Percentiles rank a stretch among this genome's conserved stretches.
Evolutionary conservation across 1,140 invertebrate species (phyloP).

Genomic region (Polyergus mexicanus): DNA sequence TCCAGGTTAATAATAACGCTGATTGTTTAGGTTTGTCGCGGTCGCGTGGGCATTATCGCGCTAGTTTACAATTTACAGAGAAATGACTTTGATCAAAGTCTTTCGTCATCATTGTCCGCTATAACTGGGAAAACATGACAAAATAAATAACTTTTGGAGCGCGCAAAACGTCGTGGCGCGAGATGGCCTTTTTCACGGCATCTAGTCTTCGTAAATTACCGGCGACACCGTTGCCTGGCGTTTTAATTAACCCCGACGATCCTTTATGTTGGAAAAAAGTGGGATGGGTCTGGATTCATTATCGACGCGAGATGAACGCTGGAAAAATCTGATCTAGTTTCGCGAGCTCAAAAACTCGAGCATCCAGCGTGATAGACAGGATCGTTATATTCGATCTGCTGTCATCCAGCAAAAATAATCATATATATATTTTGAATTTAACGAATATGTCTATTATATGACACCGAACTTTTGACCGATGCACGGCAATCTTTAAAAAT

Average conservation of each 20-base stretch:
- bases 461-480: not conserved
- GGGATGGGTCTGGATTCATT: conserved; percentile 61
- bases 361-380: not conserved
- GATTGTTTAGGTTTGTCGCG: not conserved
- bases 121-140: not conserved
- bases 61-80: not conserved
- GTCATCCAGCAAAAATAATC: not conserved
- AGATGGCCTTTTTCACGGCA: conserved; percentile 48
- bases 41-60: conserved; percentile 18
- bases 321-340: conserved; percentile 56
- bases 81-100: not conserved
- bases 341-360: conserved; percentile 8
- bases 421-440: not conserved
- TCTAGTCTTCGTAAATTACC: conserved; percentile 54
- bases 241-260: conserved; percentile 69
- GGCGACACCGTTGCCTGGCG: conserved; percentile 12
- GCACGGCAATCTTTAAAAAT: not conserved
- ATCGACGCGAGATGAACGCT: conserved; percentile 27
- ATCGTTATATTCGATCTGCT: not conserved
- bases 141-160: conserved; percentile 23
- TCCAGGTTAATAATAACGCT: conserved; percentile 38
- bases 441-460: not conserved
- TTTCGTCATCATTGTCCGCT: not conserved
- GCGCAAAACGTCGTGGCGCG: not conserved
- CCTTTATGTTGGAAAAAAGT: conserved; percentile 57